Evolutionary conservation across 2,888 invertebrate species (phyloP).

Genomic region (Stenodema calcarata): DNA sequence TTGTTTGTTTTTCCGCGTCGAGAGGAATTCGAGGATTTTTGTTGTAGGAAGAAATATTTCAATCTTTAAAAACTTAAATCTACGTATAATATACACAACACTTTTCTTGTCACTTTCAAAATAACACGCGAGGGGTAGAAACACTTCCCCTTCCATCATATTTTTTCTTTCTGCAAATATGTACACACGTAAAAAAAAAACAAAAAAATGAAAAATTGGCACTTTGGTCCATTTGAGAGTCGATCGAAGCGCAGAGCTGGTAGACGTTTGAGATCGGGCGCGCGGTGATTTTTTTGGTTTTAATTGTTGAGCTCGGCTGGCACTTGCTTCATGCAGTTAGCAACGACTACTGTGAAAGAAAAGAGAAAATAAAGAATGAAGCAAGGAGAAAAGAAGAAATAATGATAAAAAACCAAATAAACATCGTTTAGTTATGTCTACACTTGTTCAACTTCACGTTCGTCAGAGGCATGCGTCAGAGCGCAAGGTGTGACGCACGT

Average conservation of each 20-base stretch:
- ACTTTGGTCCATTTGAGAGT: conserved; percentile 5
- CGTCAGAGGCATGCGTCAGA: no score
- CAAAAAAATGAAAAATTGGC: conserved; percentile 5
- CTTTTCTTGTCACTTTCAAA: neutral
- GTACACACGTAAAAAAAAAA: neutral
- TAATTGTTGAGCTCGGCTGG: conserved; percentile 12
- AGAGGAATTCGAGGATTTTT: neutral
- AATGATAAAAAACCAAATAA: no score
- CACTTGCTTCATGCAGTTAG: neutral
- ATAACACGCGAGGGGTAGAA: neutral
- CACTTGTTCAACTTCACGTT: no score
- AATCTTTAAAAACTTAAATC: neutral
- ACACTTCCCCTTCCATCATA: neutral
- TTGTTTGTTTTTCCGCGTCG: neutral
- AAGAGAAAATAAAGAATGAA: no score
- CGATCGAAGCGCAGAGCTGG: neutral
- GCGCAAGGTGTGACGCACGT: no score
- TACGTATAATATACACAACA: neutral
- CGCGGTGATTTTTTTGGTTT: neutral
- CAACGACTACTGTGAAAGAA: neutral
- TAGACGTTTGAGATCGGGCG: neutral
- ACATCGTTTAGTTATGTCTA: no score
- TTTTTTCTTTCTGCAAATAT: neutral
- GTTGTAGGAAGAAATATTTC: neutral
- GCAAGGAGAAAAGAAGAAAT: no score